phyloP scores from a whole-genome alignment of 1,140 invertebrate genomes.

The Papilio polyxenes region DNA sequence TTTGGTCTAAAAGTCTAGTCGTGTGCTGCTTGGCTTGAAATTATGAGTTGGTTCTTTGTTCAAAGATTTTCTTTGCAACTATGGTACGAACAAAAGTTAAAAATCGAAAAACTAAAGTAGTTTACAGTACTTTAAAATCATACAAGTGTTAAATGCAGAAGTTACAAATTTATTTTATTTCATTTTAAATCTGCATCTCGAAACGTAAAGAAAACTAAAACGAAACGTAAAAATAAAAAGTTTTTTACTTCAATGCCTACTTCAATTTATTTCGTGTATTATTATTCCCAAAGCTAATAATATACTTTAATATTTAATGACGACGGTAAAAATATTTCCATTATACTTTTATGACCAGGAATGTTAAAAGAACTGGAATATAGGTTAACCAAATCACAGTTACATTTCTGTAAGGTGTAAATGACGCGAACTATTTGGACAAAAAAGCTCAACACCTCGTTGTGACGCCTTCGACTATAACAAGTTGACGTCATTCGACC shows the following conservation, averaged over 20 bases:
- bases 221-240: too few species aligned
- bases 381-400: too few species aligned
- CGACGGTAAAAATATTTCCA: too few species aligned
- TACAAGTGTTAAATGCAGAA: not conserved
- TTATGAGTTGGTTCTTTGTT: not conserved
- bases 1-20: not conserved
- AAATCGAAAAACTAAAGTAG: not conserved
- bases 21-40: not conserved
- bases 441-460: slow-evolving; percentile 1
- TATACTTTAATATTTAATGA: too few species aligned
- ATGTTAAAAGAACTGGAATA: too few species aligned
- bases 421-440: slow-evolving; percentile 3
- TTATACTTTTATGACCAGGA: too few species aligned
- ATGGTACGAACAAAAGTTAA: not conserved
- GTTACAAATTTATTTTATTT: not conserved
- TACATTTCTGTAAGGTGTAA: not conserved
- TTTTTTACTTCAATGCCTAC: not conserved
- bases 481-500: slow-evolving; percentile 21
- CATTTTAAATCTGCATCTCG: not conserved
- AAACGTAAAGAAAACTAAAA: too few species aligned
- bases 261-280: not conserved
- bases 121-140: not conserved
- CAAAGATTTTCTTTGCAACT: not conserved
- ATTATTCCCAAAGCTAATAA: too few species aligned
- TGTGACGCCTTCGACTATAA: slow-evolving; percentile 13